phyloP scores from a whole-genome alignment of 2,888 invertebrate species.

The Dimorphilus gyrociliatus region DNA sequence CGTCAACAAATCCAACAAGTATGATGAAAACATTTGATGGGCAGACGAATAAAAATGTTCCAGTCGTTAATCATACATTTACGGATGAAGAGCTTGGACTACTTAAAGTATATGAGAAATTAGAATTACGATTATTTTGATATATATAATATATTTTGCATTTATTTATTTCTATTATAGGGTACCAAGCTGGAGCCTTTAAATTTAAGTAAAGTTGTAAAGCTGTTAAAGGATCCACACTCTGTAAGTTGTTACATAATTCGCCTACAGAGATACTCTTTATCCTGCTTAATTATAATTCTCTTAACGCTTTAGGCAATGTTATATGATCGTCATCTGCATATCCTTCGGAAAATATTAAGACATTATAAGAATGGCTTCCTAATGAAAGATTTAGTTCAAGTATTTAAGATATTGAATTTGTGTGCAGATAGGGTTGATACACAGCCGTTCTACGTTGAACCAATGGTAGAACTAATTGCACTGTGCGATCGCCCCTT shows the following conservation, averaged over 20 bases:
- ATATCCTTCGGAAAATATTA: constrained; percentile 26
- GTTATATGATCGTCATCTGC: constrained; percentile 31
- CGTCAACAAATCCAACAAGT: too few relatives aligned
- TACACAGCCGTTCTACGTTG: constrained; percentile 25
- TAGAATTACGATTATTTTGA: constrained; percentile 1
- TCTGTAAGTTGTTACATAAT: too few relatives aligned
- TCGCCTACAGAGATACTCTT: too few relatives aligned
- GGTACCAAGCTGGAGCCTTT: constrained; percentile 23
- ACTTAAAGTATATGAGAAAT: constrained; percentile 16
- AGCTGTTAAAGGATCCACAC: constrained; percentile 34
- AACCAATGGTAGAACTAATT: constrained; percentile 25
- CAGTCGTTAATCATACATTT: constrained; percentile 29
- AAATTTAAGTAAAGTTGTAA: constrained; percentile 29
- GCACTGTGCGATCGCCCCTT: constrained; percentile 29
- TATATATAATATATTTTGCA: too few relatives aligned
- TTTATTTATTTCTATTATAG: constrained; percentile 13
- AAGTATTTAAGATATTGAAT: constrained; percentile 33
- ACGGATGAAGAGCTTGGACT: constrained; percentile 32
- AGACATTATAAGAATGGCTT: constrained; percentile 30
- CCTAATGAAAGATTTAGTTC: constrained; percentile 35
- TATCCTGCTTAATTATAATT: too few relatives aligned
- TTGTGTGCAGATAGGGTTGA: constrained; percentile 31
- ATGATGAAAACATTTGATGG: too few relatives aligned
- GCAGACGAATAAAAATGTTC: too few relatives aligned
- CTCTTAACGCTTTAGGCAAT: constrained; percentile 27